Evolutionary conservation across 2,888 invertebrate species (phyloP).

Genomic region (Thera britannica): DNA sequence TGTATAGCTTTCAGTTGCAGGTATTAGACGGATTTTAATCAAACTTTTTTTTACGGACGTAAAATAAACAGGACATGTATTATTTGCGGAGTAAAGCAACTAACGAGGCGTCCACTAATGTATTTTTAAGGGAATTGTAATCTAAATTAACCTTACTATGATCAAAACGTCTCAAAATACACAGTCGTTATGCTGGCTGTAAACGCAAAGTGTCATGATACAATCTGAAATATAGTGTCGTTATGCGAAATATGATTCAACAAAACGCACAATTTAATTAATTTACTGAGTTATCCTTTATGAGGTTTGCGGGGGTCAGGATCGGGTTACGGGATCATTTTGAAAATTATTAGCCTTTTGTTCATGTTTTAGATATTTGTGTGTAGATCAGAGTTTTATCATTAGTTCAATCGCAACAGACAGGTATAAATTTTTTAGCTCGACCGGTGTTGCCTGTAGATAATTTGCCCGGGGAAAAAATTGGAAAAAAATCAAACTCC

Average conservation of each 20-base stretch:
- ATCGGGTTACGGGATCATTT: constrained; percentile 17
- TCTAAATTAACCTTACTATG: constrained; percentile 1
- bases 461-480: not conserved
- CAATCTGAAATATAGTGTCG: constrained; percentile 49
- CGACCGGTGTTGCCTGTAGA: not conserved
- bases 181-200: constrained; percentile 20
- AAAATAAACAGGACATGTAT: not conserved
- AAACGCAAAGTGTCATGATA: constrained; percentile 39
- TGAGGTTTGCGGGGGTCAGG: constrained; percentile 3
- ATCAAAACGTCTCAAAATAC: constrained; percentile 15
- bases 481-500: not conserved
- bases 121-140: not conserved
- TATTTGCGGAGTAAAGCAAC: not conserved
- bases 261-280: constrained; percentile 44
- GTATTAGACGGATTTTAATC: too few species aligned
- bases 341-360: not conserved
- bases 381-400: too few species aligned
- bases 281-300: constrained; percentile 35
- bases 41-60: too few species aligned
- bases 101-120: not conserved
- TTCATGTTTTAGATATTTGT: not conserved
- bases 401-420: too few species aligned
- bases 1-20: too few species aligned
- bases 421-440: not conserved
- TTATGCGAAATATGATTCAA: constrained; percentile 47